A percentile compares a stretch with the other conserved stretches of the same genome.
phyloP scores from a whole-genome alignment of 2,888 invertebrate genomes.

The Acleris emargana region DNA sequence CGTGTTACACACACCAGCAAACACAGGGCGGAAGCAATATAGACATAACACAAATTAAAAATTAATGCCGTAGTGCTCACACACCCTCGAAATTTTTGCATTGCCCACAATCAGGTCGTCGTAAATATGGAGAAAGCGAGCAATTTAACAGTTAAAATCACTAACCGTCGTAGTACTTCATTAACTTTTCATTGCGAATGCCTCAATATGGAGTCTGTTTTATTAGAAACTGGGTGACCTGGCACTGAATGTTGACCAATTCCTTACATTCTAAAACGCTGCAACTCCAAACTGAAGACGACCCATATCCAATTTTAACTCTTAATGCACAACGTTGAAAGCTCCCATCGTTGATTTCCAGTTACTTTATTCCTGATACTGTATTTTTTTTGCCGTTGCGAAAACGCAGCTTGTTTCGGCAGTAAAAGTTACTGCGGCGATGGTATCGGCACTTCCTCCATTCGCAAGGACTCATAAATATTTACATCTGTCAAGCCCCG shows the following conservation, averaged over 20 bases:
- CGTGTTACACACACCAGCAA: no score
- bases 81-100: constrained; percentile 5
- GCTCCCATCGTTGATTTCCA: no score
- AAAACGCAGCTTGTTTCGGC: constrained; percentile 37
- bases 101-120: constrained; percentile 8
- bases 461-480: constrained; percentile 42
- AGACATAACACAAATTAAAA: neutral
- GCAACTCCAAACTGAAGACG: no score
- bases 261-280: no score
- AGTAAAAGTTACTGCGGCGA: constrained; percentile 39
- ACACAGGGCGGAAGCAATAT: neutral
- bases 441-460: constrained; percentile 39
- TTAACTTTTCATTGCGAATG: constrained; percentile 25
- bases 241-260: no score
- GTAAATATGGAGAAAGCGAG: constrained; percentile 12
- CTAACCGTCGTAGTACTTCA: constrained; percentile 16
- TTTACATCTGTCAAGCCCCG: constrained; percentile 44
- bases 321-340: no score
- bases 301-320: no score
- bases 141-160: constrained; percentile 7
- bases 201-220: no score
- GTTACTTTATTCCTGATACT: no score
- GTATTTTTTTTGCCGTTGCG: constrained; percentile 30
- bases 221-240: no score
- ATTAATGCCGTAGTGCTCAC: neutral